Percentiles rank a stretch among this genome's conserved stretches.
These are phyloP conservation scores for Eupithecia tripunctaria DNA, from an alignment of 2,888 invertebrate genomes.

Conservation along the genomic window DNA sequence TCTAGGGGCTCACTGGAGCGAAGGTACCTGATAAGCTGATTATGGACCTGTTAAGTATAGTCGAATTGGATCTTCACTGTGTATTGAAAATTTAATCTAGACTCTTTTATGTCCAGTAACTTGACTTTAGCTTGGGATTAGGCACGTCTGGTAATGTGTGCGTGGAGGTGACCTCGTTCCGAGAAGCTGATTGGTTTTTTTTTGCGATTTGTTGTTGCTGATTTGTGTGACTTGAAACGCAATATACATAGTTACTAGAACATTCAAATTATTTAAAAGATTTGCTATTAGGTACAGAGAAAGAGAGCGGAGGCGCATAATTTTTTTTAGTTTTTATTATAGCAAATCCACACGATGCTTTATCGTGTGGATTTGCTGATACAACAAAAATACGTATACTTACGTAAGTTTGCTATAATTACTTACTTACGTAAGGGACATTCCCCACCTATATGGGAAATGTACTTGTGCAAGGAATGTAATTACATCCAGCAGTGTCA, in stretches of 20 bases:
- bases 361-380: background rate
- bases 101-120: constrained; percentile 13
- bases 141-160: constrained; percentile 13
- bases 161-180: constrained; percentile 9
- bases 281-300: background rate
- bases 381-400: background rate
- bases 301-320: background rate
- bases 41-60: constrained; percentile 24
- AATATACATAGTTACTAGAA: background rate
- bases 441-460: background rate
- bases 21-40: constrained; percentile 28
- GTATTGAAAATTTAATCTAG: constrained; percentile 22
- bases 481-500: background rate
- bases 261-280: background rate
- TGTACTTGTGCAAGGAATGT: background rate
- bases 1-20: constrained; percentile 24
- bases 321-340: background rate
- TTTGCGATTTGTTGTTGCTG: background rate
- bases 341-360: no score
- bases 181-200: constrained; percentile 12
- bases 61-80: constrained; percentile 26
- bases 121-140: constrained; percentile 3
- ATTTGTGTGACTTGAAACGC: background rate
- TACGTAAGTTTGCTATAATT: background rate
- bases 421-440: constrained; percentile 6